phyloP scores from a whole-genome alignment of 2,113 vertebrate species.

The Coracopsis vasa region DNA sequence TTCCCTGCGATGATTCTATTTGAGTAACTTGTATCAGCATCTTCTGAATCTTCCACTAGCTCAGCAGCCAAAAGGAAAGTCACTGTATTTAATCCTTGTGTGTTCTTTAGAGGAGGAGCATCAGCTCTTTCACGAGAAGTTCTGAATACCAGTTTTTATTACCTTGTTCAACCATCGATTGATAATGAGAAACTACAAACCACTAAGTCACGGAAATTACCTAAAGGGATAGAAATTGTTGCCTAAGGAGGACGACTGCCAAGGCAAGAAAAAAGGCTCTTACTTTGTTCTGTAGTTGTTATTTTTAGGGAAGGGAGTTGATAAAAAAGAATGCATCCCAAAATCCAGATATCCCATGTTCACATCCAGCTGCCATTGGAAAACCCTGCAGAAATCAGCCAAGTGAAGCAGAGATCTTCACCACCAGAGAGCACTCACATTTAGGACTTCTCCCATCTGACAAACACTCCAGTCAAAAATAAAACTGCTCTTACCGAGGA shows the following conservation, averaged over 20 bases:
- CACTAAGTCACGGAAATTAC: background rate
- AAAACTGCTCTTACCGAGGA: slow-evolving; percentile 66
- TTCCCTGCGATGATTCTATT: background rate
- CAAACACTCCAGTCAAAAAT: slow-evolving; percentile 58
- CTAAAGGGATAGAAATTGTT: background rate
- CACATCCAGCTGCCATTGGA: background rate
- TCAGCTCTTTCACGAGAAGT: background rate
- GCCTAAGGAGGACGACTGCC: background rate
- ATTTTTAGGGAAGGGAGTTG: background rate
- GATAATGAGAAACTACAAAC: background rate
- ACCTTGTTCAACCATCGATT: background rate
- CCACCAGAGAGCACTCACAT: slow-evolving; percentile 65
- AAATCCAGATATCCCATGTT: background rate
- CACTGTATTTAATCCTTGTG: background rate
- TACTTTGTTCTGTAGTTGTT: background rate
- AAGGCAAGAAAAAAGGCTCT: background rate
- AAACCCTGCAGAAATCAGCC: background rate
- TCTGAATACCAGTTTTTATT: background rate
- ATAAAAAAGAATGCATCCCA: background rate
- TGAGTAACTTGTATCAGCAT: background rate
- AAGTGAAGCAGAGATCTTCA: background rate
- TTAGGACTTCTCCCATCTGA: slow-evolving; percentile 51
- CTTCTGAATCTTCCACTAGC: background rate
- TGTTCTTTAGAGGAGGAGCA: background rate
- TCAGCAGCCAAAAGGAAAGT: background rate